Evolutionary conservation across 2,888 invertebrate species (phyloP).

Genomic region (Cryptophagus acutangulus): DNA sequence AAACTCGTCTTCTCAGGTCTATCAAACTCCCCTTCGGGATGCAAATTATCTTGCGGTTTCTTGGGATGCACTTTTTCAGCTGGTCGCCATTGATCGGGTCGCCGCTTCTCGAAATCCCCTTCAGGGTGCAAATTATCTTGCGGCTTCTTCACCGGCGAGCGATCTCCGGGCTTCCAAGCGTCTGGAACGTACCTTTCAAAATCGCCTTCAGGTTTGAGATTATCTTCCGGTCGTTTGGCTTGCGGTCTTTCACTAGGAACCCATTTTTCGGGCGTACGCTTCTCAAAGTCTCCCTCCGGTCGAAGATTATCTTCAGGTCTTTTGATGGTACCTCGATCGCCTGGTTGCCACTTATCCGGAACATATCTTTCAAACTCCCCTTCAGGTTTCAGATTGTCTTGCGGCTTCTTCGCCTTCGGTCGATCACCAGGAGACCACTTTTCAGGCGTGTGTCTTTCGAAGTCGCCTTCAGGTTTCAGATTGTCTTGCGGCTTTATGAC

Average conservation of each 20-base stretch:
- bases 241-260: constrained; percentile 42
- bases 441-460: constrained; percentile 45
- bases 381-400: constrained; percentile 44
- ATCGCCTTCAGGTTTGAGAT: constrained; percentile 53
- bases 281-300: constrained; percentile 50
- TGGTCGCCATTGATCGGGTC: constrained; percentile 48
- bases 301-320: constrained; percentile 49
- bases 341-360: constrained; percentile 43
- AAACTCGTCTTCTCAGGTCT: constrained; percentile 45
- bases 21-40: constrained; percentile 56
- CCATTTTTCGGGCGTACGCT: constrained; percentile 25
- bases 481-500: constrained; percentile 46
- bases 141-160: constrained; percentile 53
- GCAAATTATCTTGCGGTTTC: constrained; percentile 49
- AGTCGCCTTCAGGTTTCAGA: constrained; percentile 48
- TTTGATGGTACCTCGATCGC: constrained; percentile 45
- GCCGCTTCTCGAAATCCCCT: constrained; percentile 54
- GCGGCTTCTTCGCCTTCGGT: constrained; percentile 46
- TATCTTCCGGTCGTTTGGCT: constrained; percentile 59
- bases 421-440: constrained; percentile 47
- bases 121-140: constrained; percentile 60
- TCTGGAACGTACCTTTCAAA: constrained; percentile 49
- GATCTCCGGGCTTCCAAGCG: constrained; percentile 51
- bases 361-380: constrained; percentile 41
- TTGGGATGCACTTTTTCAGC: constrained; percentile 30